These are phyloP conservation scores for Drosophila erecta DNA, from an alignment of 1,140 invertebrate genomes.

Conservation along the genomic window DNA sequence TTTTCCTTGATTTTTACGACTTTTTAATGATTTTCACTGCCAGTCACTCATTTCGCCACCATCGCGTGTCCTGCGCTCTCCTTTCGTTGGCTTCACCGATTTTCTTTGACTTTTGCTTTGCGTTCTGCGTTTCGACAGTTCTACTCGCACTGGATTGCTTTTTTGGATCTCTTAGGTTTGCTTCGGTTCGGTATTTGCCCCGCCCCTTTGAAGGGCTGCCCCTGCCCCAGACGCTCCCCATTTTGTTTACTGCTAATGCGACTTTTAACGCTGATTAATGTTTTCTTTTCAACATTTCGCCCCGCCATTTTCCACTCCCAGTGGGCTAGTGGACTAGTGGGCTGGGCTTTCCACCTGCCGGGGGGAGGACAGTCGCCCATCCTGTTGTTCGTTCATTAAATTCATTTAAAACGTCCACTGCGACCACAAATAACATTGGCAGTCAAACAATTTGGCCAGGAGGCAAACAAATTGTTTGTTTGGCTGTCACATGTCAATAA, in stretches of 20 bases:
- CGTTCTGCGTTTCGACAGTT: conserved; percentile 49
- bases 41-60: conserved; percentile 81
- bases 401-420: conserved; percentile 68
- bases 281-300: conserved; percentile 57
- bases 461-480: conserved; percentile 69
- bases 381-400: conserved; percentile 56
- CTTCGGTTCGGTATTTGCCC: conserved; percentile 44
- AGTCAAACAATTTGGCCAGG: conserved; percentile 54
- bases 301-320: conserved; percentile 24
- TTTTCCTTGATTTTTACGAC: conserved; percentile 79
- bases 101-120: conserved; percentile 77
- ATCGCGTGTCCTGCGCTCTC: conserved; percentile 53
- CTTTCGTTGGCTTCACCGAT: conserved; percentile 46
- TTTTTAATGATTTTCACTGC: conserved; percentile 83
- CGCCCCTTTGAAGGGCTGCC: not conserved
- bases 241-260: conserved; percentile 79
- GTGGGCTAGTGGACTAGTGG: too few relatives aligned
- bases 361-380: not conserved
- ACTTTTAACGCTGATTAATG: conserved; percentile 83
- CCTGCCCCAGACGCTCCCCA: conserved; percentile 41
- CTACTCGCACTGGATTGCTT: conserved; percentile 34
- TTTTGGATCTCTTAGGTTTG: conserved; percentile 22
- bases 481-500: conserved; percentile 78
- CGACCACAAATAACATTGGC: conserved; percentile 59
- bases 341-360: not conserved